These are phyloP conservation scores for Propithecus deckenii DNA, from an alignment of 2,797 vertebrate genomes.

Conservation along the genomic window DNA sequence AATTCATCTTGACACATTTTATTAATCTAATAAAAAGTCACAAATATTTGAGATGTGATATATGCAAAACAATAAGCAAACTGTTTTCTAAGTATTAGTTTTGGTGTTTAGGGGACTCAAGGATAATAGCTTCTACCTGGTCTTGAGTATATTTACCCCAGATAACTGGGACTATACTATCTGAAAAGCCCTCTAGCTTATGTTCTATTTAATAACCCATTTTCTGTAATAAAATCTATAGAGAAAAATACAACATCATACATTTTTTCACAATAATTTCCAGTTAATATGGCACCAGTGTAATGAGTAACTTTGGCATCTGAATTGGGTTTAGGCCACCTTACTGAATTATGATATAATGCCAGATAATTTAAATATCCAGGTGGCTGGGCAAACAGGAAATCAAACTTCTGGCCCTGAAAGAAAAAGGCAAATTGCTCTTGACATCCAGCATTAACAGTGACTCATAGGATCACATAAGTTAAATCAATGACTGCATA, in stretches of 20 bases:
- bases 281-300: neutral
- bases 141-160: neutral
- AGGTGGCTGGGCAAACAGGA: neutral
- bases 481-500: neutral
- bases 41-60: neutral
- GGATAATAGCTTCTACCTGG: neutral
- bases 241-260: neutral
- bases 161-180: neutral
- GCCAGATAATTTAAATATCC: conserved; percentile 41
- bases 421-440: neutral
- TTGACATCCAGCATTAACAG: neutral
- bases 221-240: conserved; percentile 27
- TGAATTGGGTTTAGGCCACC: neutral
- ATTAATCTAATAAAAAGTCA: neutral
- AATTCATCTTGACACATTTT: neutral
- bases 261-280: neutral
- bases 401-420: conserved; percentile 13
- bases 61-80: neutral
- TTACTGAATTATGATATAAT: neutral
- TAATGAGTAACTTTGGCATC: neutral
- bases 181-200: neutral
- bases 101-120: neutral
- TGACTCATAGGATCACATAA: neutral
- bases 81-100: neutral
- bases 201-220: neutral